These are phyloP conservation scores for Aix galericulata DNA, from an alignment of 2,113 vertebrate genomes.

Conservation along the genomic window DNA sequence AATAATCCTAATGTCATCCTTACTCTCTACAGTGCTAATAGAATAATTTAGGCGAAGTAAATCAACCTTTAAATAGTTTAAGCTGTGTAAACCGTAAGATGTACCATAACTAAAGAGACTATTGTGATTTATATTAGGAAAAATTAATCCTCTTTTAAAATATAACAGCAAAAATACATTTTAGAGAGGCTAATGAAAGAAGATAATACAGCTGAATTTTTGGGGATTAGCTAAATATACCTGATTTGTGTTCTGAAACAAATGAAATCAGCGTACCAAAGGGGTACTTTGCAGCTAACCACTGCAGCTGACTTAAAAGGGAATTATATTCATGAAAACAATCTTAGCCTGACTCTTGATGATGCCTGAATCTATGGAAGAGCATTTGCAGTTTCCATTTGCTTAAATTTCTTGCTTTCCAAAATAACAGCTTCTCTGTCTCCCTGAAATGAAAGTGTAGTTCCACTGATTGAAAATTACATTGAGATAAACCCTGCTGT, in stretches of 20 bases:
- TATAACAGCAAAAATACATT: slow-evolving; percentile 16
- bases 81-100: neutral
- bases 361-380: neutral
- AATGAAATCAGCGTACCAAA: slow-evolving; percentile 31
- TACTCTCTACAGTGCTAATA: neutral
- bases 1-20: neutral
- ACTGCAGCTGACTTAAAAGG: neutral
- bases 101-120: slow-evolving; percentile 33
- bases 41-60: slow-evolving; percentile 16
- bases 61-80: slow-evolving; percentile 24
- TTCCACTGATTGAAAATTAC: slow-evolving; percentile 11
- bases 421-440: neutral
- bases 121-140: slow-evolving; percentile 26
- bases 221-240: slow-evolving; percentile 37
- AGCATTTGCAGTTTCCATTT: slow-evolving; percentile 9
- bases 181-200: slow-evolving; percentile 35
- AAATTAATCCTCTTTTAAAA: slow-evolving; percentile 42
- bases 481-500: neutral
- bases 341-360: neutral
- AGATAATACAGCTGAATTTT: slow-evolving; percentile 34
- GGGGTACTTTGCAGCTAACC: slow-evolving; percentile 7
- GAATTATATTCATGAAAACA: neutral
- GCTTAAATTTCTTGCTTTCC: neutral
- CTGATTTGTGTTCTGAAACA: slow-evolving; percentile 53
- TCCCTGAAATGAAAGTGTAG: neutral